Evolutionary conservation across 1,140 invertebrate species (phyloP).

Genomic region (Odontomachus brunneus): DNA sequence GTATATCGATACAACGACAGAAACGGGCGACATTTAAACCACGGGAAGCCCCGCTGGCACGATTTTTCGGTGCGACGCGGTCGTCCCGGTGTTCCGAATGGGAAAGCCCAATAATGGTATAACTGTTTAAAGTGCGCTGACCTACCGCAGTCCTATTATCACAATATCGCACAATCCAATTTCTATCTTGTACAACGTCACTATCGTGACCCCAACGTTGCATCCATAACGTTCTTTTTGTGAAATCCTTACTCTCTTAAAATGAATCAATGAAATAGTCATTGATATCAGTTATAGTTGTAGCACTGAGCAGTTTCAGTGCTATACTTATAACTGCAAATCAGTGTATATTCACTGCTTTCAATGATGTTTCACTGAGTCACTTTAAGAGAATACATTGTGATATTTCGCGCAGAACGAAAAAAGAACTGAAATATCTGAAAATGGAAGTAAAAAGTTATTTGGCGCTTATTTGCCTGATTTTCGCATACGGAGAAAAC

Average conservation of each 20-base stretch:
- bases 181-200: slow-evolving; percentile 75
- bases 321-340: too few relatives aligned
- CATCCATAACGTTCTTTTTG: neutral
- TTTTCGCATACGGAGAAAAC: too few relatives aligned
- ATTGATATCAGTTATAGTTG: too few relatives aligned
- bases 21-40: slow-evolving; percentile 57
- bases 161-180: slow-evolving; percentile 84
- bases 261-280: too few relatives aligned
- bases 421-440: too few relatives aligned
- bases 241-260: slow-evolving; percentile 12
- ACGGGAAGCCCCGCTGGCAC: slow-evolving; percentile 29
- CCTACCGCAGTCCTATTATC: slow-evolving; percentile 72
- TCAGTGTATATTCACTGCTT: too few relatives aligned
- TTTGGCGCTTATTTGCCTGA: too few relatives aligned
- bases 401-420: too few relatives aligned
- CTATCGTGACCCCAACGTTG: slow-evolving; percentile 59
- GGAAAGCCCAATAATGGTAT: slow-evolving; percentile 60
- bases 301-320: too few relatives aligned
- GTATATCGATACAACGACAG: neutral
- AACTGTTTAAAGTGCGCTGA: slow-evolving; percentile 67
- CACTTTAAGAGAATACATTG: too few relatives aligned
- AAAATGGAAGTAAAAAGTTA: too few relatives aligned
- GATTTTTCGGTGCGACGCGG: slow-evolving; percentile 47
- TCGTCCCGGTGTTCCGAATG: slow-evolving; percentile 39
- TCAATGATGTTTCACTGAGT: too few relatives aligned